Percentiles rank a stretch among this genome's conserved stretches.
These are phyloP conservation scores for Catostomus latipinnis DNA, from an alignment of 2,797 vertebrate genomes.

Conservation along the genomic window DNA sequence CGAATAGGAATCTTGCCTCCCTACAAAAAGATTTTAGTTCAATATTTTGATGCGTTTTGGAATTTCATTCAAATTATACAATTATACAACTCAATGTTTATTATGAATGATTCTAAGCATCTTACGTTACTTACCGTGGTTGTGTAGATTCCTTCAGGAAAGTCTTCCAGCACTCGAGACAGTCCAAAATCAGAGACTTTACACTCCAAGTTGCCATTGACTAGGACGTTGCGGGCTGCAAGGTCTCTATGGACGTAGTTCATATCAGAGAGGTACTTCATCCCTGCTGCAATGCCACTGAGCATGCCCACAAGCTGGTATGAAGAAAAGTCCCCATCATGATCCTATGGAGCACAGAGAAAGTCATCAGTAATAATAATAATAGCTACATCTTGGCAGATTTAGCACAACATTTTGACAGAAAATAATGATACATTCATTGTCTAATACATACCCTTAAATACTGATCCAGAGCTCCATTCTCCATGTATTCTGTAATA, in stretches of 20 bases:
- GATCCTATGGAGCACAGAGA: constrained; percentile 71
- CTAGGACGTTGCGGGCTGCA: constrained; percentile 93
- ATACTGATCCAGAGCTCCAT: constrained; percentile 92
- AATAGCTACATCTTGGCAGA: not conserved
- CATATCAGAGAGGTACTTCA: constrained; percentile 98
- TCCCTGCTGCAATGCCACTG: constrained; percentile 90
- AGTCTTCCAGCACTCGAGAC: constrained; percentile 92
- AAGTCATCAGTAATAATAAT: not conserved
- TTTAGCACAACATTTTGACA: not conserved
- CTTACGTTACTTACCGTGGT: constrained; percentile 84
- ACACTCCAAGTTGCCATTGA: constrained; percentile 94
- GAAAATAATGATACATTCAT: not conserved
- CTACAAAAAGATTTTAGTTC: constrained; percentile 66
- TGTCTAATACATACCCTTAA: constrained; percentile 81
- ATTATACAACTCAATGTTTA: no score
- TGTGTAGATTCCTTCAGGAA: constrained; percentile 95
- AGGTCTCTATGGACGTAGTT: constrained; percentile 95
- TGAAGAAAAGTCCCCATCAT: constrained; percentile 86
- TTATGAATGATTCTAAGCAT: not conserved
- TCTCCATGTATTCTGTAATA: constrained; percentile 97
- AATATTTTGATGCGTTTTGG: no score
- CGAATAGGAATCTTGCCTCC: constrained; percentile 98
- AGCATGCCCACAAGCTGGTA: constrained; percentile 94
- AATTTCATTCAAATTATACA: no score
- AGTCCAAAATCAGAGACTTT: constrained; percentile 97